Evolutionary conservation across 2,113 vertebrate species (phyloP), one percentile per base, ranked within the genome.

Genomic region (Petrocephalus microphthalmus): DNA sequence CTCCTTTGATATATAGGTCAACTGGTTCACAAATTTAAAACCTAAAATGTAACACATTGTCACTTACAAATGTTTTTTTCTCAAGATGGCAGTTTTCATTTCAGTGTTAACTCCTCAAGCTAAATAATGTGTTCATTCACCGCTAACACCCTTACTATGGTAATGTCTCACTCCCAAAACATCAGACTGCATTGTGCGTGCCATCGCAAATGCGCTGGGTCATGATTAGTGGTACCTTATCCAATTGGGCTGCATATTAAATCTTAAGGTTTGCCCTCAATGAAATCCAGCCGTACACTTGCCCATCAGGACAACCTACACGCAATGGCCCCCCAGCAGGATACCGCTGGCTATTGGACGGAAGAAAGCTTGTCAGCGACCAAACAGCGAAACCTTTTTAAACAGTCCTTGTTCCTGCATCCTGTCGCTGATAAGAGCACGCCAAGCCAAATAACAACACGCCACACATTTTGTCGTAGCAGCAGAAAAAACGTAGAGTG

Each of bases 391-490:
- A 86, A 89, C 85, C 88, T 56, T 54, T 54, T 89, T 88, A 86
- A 88, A 90, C 87, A 74, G 84, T 78, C 88, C 25, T 53, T 51
- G 85, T 81, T 37, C 25, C 89, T 87, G 82, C 82, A 85, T 92
- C 89, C 91, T 89, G 88, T n/a, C 29, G 13, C 51, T 29, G 71
- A 88, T 88, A 88, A 47, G 47, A 47, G 5, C 1, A 0, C 2
- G 88, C 89, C 90, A 89, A 91, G 71, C 87, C 47, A 90, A 84
- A 91, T 54, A 90, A 54, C 6, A 88, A 54, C 53, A 67, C 47
- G 82, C 4, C 84, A 25, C 33, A 86, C 51, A 22, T 64, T 74
- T 10, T 37, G 22, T 81, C 22, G 51, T 42, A 49, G 42, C 78
- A 54, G 15, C 29, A 57, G 47, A 25, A 25, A 53, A 67, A 20